phyloP scores from a whole-genome alignment of 2,888 invertebrate genomes.

The Nebria salina region DNA sequence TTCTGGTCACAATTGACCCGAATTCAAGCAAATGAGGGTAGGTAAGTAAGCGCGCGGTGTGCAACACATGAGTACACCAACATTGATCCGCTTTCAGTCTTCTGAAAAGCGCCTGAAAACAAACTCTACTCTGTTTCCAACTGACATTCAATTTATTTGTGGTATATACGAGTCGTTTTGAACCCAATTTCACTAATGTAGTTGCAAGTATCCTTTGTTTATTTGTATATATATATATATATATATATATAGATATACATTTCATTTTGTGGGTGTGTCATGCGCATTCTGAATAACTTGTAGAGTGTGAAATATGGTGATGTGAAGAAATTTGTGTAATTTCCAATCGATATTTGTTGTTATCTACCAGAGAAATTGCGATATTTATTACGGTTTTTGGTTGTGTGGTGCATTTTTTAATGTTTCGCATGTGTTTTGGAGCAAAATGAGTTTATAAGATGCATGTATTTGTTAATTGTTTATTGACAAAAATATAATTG shows the following conservation, averaged over 20 bases:
- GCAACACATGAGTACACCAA: slow-evolving; percentile 7
- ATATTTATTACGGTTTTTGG: background rate
- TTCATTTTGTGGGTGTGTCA: background rate
- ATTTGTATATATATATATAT: background rate
- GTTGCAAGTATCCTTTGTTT: background rate
- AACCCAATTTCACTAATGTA: background rate
- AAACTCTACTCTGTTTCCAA: background rate
- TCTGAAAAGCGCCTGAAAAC: background rate
- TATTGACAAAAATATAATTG: too few species aligned
- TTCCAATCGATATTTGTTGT: background rate
- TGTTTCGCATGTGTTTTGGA: background rate
- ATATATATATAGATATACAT: background rate
- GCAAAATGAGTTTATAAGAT: background rate
- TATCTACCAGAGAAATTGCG: background rate
- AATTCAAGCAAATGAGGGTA: slow-evolving; percentile 15
- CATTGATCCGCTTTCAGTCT: background rate
- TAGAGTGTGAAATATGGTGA: slow-evolving; percentile 1
- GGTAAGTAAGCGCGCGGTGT: background rate
- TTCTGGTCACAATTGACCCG: slow-evolving; percentile 17
- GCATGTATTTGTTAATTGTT: too few species aligned
- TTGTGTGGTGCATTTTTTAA: background rate
- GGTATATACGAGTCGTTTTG: background rate
- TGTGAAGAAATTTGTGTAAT: background rate
- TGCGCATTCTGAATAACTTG: background rate
- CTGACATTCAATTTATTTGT: background rate